A percentile compares a stretch with the other conserved stretches of the same genome.
These are phyloP conservation scores for Augochlora pura DNA, from an alignment of 1,140 invertebrate genomes.

Conservation along the genomic window DNA sequence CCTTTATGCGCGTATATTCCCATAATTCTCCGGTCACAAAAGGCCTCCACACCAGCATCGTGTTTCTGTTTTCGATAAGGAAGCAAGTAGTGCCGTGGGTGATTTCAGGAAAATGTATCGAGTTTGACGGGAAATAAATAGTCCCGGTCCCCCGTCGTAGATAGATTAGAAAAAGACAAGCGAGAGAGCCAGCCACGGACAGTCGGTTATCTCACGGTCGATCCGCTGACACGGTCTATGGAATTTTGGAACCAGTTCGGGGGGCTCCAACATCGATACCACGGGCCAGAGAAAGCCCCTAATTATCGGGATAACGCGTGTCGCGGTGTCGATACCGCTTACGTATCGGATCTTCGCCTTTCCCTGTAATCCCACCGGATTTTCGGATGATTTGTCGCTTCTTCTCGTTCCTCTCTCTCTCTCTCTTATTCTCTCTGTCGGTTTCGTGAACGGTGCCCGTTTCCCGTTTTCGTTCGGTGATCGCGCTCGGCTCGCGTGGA, in stretches of 20 bases:
- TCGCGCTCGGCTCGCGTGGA: not conserved
- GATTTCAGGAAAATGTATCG: not conserved
- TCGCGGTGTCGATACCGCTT: conserved; percentile 67
- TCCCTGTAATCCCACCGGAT: conserved; percentile 56
- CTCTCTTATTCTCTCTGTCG: no score
- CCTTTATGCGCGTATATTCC: not conserved
- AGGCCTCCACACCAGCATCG: not conserved
- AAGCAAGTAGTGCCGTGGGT: not conserved
- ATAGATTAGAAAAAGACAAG: conserved; percentile 34
- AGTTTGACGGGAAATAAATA: conserved; percentile 1
- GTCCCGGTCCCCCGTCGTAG: conserved; percentile 13
- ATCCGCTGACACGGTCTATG: conserved; percentile 54
- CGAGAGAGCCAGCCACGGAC: conserved; percentile 13
- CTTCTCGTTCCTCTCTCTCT: no score
- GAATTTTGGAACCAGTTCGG: conserved; percentile 68
- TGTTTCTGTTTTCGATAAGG: not conserved
- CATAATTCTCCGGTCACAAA: not conserved
- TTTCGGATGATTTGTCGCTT: conserved; percentile 10
- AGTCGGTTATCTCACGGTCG: conserved; percentile 55
- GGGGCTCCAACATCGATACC: conserved; percentile 63
- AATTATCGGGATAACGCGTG: conserved; percentile 74
- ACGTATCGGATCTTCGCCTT: conserved; percentile 63
- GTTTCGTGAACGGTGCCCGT: no score
- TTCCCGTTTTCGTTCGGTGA: not conserved
- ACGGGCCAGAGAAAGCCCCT: conserved; percentile 63